Percentiles rank a stretch among this genome's conserved stretches.
These are phyloP conservation scores for Eupelmus urozonus DNA, from an alignment of 2,888 invertebrate species.

Conservation along the genomic window DNA sequence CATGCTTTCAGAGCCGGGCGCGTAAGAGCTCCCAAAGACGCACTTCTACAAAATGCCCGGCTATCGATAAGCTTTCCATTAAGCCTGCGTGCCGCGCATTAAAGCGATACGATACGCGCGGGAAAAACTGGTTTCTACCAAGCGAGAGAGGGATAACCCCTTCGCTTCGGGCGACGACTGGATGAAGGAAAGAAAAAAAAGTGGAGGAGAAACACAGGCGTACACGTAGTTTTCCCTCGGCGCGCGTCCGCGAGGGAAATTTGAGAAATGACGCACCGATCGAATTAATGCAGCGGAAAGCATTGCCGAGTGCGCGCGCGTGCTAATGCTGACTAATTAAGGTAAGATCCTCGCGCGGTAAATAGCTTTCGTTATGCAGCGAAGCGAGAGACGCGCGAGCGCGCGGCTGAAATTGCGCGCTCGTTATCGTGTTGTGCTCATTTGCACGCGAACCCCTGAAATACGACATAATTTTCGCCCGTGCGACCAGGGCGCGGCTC, in stretches of 20 bases:
- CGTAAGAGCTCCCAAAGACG: background rate
- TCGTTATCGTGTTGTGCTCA: constrained; percentile 20
- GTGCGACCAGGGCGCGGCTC: too few relatives aligned
- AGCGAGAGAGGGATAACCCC: too few relatives aligned
- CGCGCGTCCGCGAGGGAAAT: background rate
- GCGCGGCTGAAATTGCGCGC: constrained; percentile 2
- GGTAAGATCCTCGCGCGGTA: constrained; percentile 3
- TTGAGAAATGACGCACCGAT: background rate
- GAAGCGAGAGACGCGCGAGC: background rate
- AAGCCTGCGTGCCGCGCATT: background rate
- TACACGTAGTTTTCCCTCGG: too few relatives aligned
- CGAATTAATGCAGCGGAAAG: background rate
- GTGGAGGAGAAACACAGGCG: background rate
- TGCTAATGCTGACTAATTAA: constrained; percentile 15
- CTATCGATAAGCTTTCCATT: background rate
- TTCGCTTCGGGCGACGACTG: background rate
- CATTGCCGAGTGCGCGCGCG: background rate
- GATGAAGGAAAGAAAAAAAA: background rate
- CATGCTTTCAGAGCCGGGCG: too few relatives aligned
- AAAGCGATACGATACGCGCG: background rate
- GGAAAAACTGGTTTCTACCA: background rate
- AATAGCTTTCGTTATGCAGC: constrained; percentile 22
- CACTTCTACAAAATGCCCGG: background rate
- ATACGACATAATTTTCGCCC: constrained; percentile 13
- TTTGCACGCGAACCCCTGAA: constrained; percentile 26